Base-by-base conservation (phyloP, 1,140 invertebrate genomes). In the Nixonia krombeini region DNA sequence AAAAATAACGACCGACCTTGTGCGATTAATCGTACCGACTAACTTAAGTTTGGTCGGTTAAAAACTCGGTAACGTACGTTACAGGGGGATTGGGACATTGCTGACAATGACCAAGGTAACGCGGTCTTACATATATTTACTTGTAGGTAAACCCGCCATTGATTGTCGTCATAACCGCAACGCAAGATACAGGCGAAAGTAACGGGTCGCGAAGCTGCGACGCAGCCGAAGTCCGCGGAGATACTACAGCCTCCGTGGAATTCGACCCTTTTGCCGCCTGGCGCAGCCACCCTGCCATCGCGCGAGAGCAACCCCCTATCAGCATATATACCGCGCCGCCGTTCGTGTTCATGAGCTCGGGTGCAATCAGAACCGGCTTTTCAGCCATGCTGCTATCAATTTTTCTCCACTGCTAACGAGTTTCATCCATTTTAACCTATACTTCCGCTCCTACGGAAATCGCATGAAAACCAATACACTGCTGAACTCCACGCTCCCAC, bases 191-290 rank as follows among this genome's bases (percentile, higher is more conserved):
- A 37, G 50, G 52, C 52, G 56, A 52, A 56, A 33, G 62, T 49
- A n/a, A n/a, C n/a, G n/a, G n/a, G n/a, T n/a, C n/a, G n/a, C n/a
- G n/a, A n/a, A n/a, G n/a, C n/a, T n/a, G n/a, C n/a, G 47, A 49
- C 62, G 62, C 59, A 53, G 62, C 25, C 58, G 23, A 13, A 70
- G 57, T 70, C 61, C 62, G 62, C 67, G 52, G 57, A 62, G 68
- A 66, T 71, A 71, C 68, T 71, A 71, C 62, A 66, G 68, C 62
- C 51, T 71, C 63, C 62, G 61, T 63, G 58, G 53, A 71, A 66
- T 71, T 56, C 61, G 42, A 70, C 59, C 67, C 67, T 56, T 55
- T 70, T 70, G 42, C 45, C 59, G 55, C 66, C 56, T 56, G 59
- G 21, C 55, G 46, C 62, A 50, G 46, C 28, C 38, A 57, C 56